phyloP scores from a whole-genome alignment of 2,113 vertebrate species.

The Ptilorrhoa leucosticta region DNA sequence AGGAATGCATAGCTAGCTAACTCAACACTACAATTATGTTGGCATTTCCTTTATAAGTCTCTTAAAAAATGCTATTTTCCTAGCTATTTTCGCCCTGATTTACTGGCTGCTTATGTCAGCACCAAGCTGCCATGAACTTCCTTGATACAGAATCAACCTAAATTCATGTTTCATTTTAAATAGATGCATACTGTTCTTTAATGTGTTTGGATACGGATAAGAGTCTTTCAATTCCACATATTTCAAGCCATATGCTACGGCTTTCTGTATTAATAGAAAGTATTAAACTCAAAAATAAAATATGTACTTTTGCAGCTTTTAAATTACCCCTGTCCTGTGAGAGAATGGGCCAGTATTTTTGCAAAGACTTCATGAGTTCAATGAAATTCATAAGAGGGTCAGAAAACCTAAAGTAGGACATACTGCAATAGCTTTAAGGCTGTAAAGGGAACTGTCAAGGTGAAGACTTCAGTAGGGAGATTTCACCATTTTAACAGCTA shows the following conservation, averaged over 20 bases:
- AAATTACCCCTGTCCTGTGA: neutral
- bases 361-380: neutral
- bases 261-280: neutral
- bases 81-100: neutral
- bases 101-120: slow-evolving; percentile 30
- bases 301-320: neutral
- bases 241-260: neutral
- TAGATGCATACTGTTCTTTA: neutral
- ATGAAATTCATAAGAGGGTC: neutral
- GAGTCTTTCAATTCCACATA: neutral
- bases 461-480: neutral
- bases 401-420: neutral
- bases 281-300: neutral
- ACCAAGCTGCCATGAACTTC: slow-evolving; percentile 21
- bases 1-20: slow-evolving; percentile 19
- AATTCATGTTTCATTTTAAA: slow-evolving; percentile 28
- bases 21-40: neutral
- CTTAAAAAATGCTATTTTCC: slow-evolving; percentile 4
- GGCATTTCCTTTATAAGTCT: slow-evolving; percentile 12
- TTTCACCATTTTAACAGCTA: neutral
- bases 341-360: neutral
- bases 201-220: neutral
- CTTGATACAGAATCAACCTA: slow-evolving; percentile 13
- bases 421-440: neutral
- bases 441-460: neutral